Conservation (phyloP, 2,113 vertebrate genomes). For the Melanocharis versteri region DNA sequence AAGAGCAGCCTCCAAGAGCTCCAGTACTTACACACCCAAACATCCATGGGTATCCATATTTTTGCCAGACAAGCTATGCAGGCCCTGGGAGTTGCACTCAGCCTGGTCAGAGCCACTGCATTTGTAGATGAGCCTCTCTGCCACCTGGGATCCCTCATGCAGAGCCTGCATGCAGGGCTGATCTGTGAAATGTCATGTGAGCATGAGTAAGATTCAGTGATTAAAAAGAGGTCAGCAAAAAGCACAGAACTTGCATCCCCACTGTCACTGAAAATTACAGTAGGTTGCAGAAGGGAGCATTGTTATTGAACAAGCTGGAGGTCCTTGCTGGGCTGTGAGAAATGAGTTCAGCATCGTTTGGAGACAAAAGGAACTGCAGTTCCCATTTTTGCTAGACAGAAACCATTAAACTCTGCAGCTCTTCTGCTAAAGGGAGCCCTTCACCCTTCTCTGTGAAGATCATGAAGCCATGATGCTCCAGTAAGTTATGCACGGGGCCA, state of each 20-base stretch:
- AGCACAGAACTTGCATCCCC: not conserved
- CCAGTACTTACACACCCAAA: not conserved
- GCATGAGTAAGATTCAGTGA: not conserved
- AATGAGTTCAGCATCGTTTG: not conserved
- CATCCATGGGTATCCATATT: not conserved
- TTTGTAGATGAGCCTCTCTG: not conserved
- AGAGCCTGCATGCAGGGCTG: not conserved
- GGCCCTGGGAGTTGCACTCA: not conserved
- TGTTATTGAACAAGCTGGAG: not conserved
- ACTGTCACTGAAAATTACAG: not conserved
- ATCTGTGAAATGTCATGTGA: not conserved
- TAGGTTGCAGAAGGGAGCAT: not conserved
- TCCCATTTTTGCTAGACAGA: not conserved
- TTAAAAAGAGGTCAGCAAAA: not conserved
- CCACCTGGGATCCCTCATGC: not conserved
- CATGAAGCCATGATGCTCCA: not conserved
- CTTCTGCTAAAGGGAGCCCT: not conserved
- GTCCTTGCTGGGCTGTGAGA: not conserved
- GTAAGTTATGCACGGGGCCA: fast-evolving
- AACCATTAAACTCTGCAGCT: not conserved
- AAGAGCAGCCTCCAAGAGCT: not conserved
- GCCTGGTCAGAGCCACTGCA: not conserved
- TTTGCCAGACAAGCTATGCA: not conserved
- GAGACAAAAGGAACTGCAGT: not conserved
- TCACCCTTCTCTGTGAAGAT: not conserved